A percentile compares a stretch with the other conserved stretches of the same genome.
Evolutionary conservation across 2,113 vertebrate species (phyloP).

Genomic region (Serilophus lunatus): DNA sequence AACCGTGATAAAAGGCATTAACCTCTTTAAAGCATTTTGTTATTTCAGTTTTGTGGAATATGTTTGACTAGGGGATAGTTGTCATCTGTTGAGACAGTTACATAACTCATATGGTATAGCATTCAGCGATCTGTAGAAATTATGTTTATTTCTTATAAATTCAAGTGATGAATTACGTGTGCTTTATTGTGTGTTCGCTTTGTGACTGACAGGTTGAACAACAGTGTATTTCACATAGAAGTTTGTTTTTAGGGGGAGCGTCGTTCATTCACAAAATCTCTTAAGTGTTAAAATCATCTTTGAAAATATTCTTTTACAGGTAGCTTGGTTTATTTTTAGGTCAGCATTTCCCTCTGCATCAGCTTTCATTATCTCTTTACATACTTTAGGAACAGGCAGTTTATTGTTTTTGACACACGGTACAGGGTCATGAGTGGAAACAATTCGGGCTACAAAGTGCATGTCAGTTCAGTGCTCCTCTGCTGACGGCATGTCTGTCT

Average conservation of each 20-base stretch:
- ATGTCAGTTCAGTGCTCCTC: conserved; percentile 66
- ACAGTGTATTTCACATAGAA: background rate
- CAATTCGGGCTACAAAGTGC: conserved; percentile 67
- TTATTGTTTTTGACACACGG: conserved; percentile 64
- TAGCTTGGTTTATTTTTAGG: conserved; percentile 47
- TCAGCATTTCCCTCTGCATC: conserved; percentile 35
- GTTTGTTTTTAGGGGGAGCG: background rate
- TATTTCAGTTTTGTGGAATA: background rate
- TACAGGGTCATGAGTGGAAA: conserved; percentile 66
- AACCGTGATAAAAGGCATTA: background rate
- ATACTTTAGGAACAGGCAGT: conserved; percentile 56
- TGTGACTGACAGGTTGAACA: background rate
- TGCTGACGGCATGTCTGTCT: conserved; percentile 71
- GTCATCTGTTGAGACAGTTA: background rate
- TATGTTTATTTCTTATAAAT: background rate
- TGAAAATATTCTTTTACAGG: conserved; percentile 8
- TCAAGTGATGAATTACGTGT: background rate
- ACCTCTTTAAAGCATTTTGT: background rate
- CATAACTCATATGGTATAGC: background rate
- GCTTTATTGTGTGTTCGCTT: background rate
- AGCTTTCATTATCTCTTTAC: conserved; percentile 63
- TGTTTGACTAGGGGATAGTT: background rate
- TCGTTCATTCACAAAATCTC: conserved; percentile 18
- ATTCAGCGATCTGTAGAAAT: background rate
- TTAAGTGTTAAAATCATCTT: background rate